Percentiles rank a stretch among this genome's conserved stretches.
These are phyloP conservation scores for Tetragonula clypearis DNA, from an alignment of 1,140 invertebrate species.

Conservation along the genomic window DNA sequence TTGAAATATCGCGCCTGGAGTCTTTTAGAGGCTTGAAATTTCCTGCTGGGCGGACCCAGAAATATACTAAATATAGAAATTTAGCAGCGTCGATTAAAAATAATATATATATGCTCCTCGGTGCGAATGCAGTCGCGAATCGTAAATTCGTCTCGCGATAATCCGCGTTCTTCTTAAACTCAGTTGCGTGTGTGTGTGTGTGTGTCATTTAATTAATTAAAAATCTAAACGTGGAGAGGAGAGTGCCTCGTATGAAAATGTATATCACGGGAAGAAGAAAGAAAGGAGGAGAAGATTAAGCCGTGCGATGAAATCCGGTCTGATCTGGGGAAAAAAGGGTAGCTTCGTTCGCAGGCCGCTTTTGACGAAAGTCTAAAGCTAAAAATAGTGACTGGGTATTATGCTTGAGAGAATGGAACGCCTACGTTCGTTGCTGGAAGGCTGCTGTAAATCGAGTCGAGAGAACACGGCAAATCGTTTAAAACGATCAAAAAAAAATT, in stretches of 20 bases:
- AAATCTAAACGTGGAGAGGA: background rate
- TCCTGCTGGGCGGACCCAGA: too few species aligned
- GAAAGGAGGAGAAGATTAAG: slow-evolving; percentile 1
- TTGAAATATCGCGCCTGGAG: too few species aligned
- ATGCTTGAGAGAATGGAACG: slow-evolving; percentile 13
- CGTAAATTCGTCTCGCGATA: too few species aligned
- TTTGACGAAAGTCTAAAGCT: slow-evolving; percentile 17
- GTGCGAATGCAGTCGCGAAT: too few species aligned
- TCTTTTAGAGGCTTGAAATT: too few species aligned
- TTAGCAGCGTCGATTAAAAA: too few species aligned
- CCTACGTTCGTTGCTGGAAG: background rate
- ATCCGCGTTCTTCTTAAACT: too few species aligned
- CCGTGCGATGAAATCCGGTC: slow-evolving; percentile 9
- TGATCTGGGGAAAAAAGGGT: slow-evolving; percentile 14
- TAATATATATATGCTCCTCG: too few species aligned
- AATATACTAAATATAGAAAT: too few species aligned
- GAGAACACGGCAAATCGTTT: background rate
- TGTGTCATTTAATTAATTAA: too few species aligned
- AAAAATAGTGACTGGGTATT: slow-evolving; percentile 30
- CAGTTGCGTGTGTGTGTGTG: too few species aligned
- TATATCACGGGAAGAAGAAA: background rate
- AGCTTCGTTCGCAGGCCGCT: background rate
- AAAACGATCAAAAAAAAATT: slow-evolving; percentile 6
- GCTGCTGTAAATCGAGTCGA: background rate
- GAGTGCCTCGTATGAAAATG: background rate